Conservation (phyloP, 2,888 invertebrate genomes). For the Acleris cristana region DNA sequence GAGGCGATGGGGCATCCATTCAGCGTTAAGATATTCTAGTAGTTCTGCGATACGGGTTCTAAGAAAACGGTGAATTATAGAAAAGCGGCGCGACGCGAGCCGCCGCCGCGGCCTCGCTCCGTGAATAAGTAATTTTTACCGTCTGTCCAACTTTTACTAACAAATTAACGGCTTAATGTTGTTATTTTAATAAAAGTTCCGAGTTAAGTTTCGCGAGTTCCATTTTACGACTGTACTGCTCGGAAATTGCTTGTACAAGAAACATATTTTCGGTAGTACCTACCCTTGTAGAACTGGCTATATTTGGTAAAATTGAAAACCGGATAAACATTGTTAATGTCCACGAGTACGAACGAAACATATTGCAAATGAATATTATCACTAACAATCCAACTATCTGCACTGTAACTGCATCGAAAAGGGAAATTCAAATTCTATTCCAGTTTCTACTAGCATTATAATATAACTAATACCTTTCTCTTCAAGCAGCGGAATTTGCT, state of each 20-base stretch:
- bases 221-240: conserved; percentile 69
- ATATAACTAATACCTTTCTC: no score
- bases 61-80: conserved; percentile 70
- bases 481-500: no score
- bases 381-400: no score
- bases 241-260: conserved; percentile 66
- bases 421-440: no score
- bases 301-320: no score
- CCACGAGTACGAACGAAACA: no score
- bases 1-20: no score
- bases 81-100: conserved; percentile 66
- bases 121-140: conserved; percentile 80
- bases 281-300: no score
- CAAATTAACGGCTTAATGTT: conserved; percentile 81
- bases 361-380: no score
- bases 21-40: conserved; percentile 8
- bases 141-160: conserved; percentile 81
- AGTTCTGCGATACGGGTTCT: conserved; percentile 39
- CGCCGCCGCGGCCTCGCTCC: conserved; percentile 61
- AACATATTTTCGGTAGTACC: background rate
- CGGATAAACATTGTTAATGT: no score
- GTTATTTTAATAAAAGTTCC: conserved; percentile 82
- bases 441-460: no score
- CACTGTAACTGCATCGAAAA: no score
- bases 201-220: conserved; percentile 69